These are phyloP conservation scores for Lepidocolaptes lacrymiger DNA, from an alignment of 2,797 vertebrate genomes.

Conservation along the genomic window DNA sequence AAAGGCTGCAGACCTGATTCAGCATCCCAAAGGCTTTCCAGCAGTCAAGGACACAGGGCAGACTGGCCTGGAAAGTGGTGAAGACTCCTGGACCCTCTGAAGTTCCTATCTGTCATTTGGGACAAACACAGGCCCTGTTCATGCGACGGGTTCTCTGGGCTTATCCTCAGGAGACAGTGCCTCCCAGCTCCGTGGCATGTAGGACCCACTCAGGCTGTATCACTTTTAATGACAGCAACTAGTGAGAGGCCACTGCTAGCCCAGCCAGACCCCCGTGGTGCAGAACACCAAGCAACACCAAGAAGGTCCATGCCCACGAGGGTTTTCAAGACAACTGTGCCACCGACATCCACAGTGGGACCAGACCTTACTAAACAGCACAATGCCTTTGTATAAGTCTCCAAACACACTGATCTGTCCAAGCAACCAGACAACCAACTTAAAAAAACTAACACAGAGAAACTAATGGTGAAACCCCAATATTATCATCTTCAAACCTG, in stretches of 20 bases:
- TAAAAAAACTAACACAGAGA: background rate
- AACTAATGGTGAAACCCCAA: background rate
- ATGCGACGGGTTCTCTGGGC: background rate
- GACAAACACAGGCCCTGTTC: background rate
- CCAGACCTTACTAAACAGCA: background rate
- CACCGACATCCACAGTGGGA: background rate
- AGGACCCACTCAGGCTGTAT: background rate
- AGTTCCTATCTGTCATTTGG: background rate
- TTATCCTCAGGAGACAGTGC: background rate
- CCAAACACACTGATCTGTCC: background rate
- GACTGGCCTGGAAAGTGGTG: accelerated
- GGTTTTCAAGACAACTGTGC: background rate
- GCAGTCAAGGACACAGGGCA: background rate
- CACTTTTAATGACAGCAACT: background rate
- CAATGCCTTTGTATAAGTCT: background rate
- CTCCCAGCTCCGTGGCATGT: background rate
- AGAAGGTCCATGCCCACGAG: background rate
- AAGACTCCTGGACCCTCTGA: background rate
- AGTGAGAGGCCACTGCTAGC: background rate
- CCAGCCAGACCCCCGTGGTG: background rate
- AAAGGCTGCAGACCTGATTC: background rate
- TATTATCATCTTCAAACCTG: background rate
- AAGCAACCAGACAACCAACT: background rate
- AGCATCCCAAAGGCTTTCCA: background rate
- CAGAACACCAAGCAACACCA: background rate